These are phyloP conservation scores for Muscicapa comitata DNA, from an alignment of 2,797 vertebrate genomes.

Conservation along the genomic window DNA sequence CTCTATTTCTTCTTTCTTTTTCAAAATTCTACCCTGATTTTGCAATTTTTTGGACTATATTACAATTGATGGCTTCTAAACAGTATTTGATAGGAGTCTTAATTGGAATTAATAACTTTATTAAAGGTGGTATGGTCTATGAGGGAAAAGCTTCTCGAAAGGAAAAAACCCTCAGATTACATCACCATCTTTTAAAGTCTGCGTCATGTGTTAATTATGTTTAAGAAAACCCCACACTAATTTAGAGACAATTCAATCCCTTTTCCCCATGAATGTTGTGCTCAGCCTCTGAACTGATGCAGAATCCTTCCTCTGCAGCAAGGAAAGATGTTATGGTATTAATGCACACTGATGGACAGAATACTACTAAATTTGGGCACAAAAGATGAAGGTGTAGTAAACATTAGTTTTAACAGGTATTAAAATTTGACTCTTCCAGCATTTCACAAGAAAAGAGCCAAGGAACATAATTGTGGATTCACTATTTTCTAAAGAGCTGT, in stretches of 20 bases:
- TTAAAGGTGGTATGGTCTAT: not conserved
- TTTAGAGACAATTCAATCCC: not conserved
- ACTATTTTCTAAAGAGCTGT: not conserved
- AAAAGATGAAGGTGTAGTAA: not conserved
- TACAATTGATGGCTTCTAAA: not conserved
- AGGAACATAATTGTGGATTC: not conserved
- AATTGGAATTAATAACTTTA: not conserved
- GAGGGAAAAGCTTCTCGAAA: not conserved
- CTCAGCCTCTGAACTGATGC: not conserved
- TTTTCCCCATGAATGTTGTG: not conserved
- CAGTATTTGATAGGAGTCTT: not conserved
- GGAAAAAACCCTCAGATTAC: not conserved
- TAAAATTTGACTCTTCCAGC: not conserved
- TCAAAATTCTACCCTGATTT: not conserved
- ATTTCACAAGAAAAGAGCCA: not conserved
- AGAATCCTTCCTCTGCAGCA: not conserved
- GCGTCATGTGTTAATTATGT: not conserved
- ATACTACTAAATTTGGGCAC: not conserved
- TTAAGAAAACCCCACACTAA: not conserved
- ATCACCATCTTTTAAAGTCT: not conserved
- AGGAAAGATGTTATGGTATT: not conserved
- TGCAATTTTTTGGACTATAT: not conserved
- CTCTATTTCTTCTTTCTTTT: not conserved
- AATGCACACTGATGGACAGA: not conserved
- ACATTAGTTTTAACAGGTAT: not conserved